phyloP scores from a whole-genome alignment of 2,797 vertebrate species.

The Babyrousa celebensis region DNA sequence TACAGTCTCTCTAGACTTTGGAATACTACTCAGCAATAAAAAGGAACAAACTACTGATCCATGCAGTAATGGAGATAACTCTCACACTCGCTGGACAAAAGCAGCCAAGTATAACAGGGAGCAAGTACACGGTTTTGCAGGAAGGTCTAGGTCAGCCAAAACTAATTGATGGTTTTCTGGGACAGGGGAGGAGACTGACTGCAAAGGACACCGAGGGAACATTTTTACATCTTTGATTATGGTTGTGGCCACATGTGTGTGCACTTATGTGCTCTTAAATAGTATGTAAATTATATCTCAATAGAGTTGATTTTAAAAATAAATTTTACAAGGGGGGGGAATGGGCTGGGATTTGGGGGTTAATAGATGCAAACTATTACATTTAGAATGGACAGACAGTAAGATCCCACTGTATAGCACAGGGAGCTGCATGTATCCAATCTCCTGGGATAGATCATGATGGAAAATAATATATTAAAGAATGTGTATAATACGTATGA shows the following conservation, averaged over 20 bases:
- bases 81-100: background rate
- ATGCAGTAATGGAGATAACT: background rate
- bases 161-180: background rate
- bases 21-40: background rate
- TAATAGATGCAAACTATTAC: too few relatives aligned
- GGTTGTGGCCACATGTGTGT: too few relatives aligned
- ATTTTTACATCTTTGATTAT: background rate
- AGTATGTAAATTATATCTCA: background rate
- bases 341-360: too few relatives aligned
- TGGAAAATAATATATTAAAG: too few relatives aligned
- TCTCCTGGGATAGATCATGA: too few relatives aligned
- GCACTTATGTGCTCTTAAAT: background rate
- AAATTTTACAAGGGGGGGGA: too few relatives aligned
- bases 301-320: background rate
- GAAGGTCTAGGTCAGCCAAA: background rate
- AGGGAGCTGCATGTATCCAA: too few relatives aligned
- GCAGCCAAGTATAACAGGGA: background rate
- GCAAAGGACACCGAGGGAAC: background rate
- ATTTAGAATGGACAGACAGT: too few relatives aligned
- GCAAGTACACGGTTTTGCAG: background rate
- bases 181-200: background rate
- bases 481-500: too few relatives aligned
- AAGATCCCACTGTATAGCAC: too few relatives aligned
- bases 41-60: too few relatives aligned
- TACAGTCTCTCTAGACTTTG: accelerated